A percentile compares a stretch with the other conserved stretches of the same genome.
Evolutionary conservation across 2,888 invertebrate species (phyloP).

Genomic region (Marasmarcha lunaedactyla): DNA sequence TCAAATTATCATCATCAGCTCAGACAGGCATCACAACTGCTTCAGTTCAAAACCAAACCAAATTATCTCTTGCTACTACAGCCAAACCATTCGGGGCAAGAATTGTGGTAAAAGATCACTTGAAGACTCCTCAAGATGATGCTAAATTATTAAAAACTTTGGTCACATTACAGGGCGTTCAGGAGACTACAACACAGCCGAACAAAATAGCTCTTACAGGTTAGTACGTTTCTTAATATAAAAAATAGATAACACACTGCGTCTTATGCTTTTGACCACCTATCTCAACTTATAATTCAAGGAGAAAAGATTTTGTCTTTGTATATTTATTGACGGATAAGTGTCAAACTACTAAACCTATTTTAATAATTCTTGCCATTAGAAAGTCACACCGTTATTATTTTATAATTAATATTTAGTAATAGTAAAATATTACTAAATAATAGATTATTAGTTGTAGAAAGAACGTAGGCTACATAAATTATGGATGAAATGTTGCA

Average conservation of each 20-base stretch:
- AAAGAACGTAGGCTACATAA: no score
- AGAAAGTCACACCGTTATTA: no score
- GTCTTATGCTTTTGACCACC: no score
- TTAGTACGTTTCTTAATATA: slow-evolving; percentile 18
- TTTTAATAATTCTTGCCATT: no score
- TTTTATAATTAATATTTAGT: no score
- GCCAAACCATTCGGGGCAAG: slow-evolving; percentile 44
- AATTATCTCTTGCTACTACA: slow-evolving; percentile 21
- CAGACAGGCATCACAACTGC: slow-evolving; percentile 20
- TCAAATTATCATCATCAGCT: neutral
- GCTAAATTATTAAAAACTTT: slow-evolving; percentile 58
- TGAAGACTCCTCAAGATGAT: slow-evolving; percentile 50
- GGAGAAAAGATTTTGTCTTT: neutral
- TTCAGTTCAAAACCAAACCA: slow-evolving; percentile 21
- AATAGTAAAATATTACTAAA: no score
- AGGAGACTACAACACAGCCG: slow-evolving; percentile 49
- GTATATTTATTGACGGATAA: neutral
- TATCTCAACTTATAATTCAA: no score
- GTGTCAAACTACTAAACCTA: no score
- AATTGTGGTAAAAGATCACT: slow-evolving; percentile 48
- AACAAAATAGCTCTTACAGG: slow-evolving; percentile 56
- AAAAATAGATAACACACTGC: no score
- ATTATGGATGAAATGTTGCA: no score
- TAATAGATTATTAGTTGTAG: no score
- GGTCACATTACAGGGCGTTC: slow-evolving; percentile 55